Evolutionary conservation across 2,888 invertebrate genomes (phyloP).

Genomic region (Microctonus aethiopoides): DNA sequence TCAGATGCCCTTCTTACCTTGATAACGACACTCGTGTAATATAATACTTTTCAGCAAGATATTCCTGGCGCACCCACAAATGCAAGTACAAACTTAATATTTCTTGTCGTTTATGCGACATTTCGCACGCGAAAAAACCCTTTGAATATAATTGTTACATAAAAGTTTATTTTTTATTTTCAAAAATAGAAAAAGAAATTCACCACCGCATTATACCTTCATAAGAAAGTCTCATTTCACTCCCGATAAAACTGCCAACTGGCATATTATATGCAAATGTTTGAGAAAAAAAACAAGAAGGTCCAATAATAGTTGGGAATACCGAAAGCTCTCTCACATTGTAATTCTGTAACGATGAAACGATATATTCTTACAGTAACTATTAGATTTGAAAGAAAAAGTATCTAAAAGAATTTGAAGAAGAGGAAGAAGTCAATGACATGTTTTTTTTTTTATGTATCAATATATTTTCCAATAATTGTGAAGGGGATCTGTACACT

Average conservation of each 20-base stretch:
- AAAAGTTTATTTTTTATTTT: conserved; percentile 14
- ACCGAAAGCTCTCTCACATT: conserved; percentile 6
- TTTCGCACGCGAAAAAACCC: not conserved
- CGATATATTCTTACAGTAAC: not conserved
- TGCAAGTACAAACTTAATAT: not conserved
- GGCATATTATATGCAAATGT: conserved; percentile 51
- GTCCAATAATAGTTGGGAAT: conserved; percentile 44
- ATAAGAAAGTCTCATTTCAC: conserved; percentile 49
- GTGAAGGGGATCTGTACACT: conserved; percentile 1
- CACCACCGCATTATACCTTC: conserved; percentile 49
- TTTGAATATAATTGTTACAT: conserved; percentile 39
- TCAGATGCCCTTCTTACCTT: conserved; percentile 59
- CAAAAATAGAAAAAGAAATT: conserved; percentile 30
- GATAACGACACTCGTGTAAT: conserved; percentile 17
- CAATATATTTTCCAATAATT: conserved; percentile 6
- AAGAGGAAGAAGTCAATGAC: not conserved
- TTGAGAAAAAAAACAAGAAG: not conserved
- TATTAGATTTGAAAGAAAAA: not conserved
- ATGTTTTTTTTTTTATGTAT: conserved; percentile 3
- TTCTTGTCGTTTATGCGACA: not conserved
- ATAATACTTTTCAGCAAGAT: not conserved
- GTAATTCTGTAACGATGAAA: not conserved
- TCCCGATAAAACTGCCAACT: conserved; percentile 23
- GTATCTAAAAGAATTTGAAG: not conserved
- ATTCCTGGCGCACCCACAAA: not conserved